Evolutionary conservation across 2,113 vertebrate genomes (phyloP).

Genomic region (Plecturocebus donacophilus): DNA sequence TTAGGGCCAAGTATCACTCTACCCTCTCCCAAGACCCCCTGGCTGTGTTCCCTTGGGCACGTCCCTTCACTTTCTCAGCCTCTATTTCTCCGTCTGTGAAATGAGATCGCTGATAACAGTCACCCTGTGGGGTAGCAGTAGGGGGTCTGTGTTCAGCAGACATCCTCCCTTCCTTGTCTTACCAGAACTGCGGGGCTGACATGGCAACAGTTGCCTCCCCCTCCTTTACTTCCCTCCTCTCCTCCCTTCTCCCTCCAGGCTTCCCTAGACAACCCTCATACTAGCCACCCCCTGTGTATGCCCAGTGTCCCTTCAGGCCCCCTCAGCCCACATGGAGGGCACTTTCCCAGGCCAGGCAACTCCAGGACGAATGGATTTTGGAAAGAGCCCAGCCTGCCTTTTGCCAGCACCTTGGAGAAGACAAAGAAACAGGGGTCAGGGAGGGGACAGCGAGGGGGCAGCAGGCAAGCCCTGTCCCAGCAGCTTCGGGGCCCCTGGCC

Average conservation of each 20-base stretch:
- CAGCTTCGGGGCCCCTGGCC: neutral
- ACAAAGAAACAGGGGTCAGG: neutral
- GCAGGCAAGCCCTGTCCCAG: neutral
- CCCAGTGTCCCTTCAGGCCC: neutral
- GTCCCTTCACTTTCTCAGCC: neutral
- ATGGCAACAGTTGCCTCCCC: neutral
- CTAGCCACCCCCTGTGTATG: too few species aligned
- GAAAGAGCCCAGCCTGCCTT: neutral
- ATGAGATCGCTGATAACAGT: neutral
- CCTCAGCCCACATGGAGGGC: neutral
- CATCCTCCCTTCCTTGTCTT: neutral
- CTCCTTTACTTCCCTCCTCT: neutral
- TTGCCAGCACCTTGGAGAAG: neutral
- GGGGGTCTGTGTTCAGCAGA: neutral
- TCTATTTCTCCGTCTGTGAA: neutral
- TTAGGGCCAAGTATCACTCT: neutral
- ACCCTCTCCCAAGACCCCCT: neutral
- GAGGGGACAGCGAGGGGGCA: neutral
- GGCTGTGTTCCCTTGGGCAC: neutral
- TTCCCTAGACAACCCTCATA: neutral
- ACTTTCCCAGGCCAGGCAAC: neutral
- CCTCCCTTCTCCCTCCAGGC: neutral
- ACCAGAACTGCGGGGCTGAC: neutral
- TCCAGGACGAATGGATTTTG: neutral
- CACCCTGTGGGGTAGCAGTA: fast-evolving